A percentile compares a stretch with the other conserved stretches of the same genome.
Conservation (phyloP, 2,888 invertebrate genomes). For the Mystacides longicornis region DNA sequence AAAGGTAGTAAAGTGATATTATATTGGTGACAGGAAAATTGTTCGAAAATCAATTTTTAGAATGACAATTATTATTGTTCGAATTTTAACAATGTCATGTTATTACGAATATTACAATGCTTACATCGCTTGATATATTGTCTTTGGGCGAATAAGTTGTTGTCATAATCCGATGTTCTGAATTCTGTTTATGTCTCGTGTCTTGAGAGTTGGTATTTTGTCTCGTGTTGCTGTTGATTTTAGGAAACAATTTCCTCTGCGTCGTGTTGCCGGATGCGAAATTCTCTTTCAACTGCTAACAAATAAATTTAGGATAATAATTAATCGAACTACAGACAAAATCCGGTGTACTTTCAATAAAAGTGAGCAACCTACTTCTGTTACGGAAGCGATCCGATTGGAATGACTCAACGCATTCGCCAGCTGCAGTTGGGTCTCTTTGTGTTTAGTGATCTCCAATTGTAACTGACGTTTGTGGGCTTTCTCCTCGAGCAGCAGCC, state of each 20-base stretch:
- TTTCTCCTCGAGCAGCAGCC: slow-evolving; percentile 65
- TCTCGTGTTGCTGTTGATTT: slow-evolving; percentile 9
- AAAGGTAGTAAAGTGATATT: not conserved
- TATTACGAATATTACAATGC: slow-evolving; percentile 11
- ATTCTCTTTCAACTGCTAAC: slow-evolving; percentile 26
- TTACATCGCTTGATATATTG: slow-evolving; percentile 12
- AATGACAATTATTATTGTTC: not conserved
- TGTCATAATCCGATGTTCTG: no score
- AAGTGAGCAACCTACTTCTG: slow-evolving; percentile 44
- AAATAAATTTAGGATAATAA: not conserved
- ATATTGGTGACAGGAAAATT: not conserved
- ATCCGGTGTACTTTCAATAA: not conserved
- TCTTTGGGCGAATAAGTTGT: slow-evolving; percentile 13
- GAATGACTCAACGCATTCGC: slow-evolving; percentile 55
- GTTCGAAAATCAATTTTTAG: not conserved
- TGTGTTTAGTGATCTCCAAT: slow-evolving; percentile 60
- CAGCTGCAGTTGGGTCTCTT: slow-evolving; percentile 60
- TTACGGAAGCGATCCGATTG: slow-evolving; percentile 51
- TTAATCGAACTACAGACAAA: not conserved
- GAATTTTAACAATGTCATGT: not conserved
- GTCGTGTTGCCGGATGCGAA: slow-evolving; percentile 18
- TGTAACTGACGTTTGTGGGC: slow-evolving; percentile 65
- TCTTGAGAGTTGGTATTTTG: slow-evolving; percentile 5
- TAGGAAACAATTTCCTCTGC: slow-evolving; percentile 13
- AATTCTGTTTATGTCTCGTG: slow-evolving; percentile 5